Percentiles rank a stretch among this genome's conserved stretches.
These are phyloP conservation scores for Lophura swinhoii DNA, from an alignment of 2,797 vertebrate species.

Conservation along the genomic window DNA sequence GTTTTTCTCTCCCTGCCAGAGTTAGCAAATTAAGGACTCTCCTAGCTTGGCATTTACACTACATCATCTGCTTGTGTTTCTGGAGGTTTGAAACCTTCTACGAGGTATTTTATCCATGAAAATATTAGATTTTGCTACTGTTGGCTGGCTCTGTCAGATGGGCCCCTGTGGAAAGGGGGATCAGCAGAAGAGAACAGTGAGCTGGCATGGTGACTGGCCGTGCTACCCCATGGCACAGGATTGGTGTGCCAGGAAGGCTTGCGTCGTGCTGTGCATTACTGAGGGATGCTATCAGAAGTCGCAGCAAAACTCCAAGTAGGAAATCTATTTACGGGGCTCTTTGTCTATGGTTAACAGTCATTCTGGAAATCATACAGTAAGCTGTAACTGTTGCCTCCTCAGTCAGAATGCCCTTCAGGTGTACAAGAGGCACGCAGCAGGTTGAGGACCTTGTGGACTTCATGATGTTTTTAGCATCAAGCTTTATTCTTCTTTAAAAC, in stretches of 20 bases:
- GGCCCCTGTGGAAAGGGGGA: neutral
- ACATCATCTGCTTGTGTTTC: neutral
- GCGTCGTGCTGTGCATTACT: neutral
- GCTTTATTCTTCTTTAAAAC: neutral
- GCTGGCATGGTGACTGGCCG: neutral
- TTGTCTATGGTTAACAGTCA: slow-evolving; percentile 3
- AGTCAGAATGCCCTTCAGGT: slow-evolving; percentile 15
- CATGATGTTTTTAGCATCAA: neutral
- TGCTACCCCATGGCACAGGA: neutral
- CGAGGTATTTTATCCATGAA: too few species aligned
- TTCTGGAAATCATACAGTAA: slow-evolving; percentile 17
- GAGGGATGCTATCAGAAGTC: neutral
- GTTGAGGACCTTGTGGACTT: neutral
- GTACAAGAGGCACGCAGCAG: neutral
- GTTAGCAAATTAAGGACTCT: slow-evolving; percentile 15
- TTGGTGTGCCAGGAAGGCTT: neutral
- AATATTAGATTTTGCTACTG: neutral
- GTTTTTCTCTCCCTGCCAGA: neutral
- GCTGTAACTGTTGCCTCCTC: neutral
- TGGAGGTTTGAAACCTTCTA: neutral
- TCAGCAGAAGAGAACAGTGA: neutral
- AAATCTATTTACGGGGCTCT: neutral
- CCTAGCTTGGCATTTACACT: neutral
- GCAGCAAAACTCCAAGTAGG: neutral
- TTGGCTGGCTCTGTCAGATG: neutral